A percentile compares a stretch with the other conserved stretches of the same genome.
phyloP scores from a whole-genome alignment of 2,113 vertebrate species.

The mouse (Mus musculus) region DNA sequence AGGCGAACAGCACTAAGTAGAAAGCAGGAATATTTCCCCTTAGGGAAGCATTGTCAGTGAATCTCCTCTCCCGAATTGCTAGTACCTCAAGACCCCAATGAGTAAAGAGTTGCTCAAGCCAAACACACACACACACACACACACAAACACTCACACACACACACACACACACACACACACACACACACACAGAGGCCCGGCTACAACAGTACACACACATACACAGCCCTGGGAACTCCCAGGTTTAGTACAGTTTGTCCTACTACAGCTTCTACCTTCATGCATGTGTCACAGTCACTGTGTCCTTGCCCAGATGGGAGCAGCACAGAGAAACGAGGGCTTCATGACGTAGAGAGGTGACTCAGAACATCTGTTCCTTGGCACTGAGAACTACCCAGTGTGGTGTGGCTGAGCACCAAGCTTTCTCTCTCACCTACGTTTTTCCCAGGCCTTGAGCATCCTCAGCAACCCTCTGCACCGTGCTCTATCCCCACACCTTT shows the following conservation, averaged over 20 bases:
- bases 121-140: background rate
- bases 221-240: background rate
- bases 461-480: background rate
- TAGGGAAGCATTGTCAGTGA: background rate
- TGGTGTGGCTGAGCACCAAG: background rate
- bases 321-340: background rate
- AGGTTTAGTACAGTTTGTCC: background rate
- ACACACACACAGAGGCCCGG: background rate
- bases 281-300: background rate
- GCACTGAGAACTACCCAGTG: background rate
- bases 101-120: slow-evolving; percentile 1
- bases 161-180: background rate
- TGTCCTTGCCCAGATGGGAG: background rate
- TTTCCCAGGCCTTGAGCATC: background rate
- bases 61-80: background rate
- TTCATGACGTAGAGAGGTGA: background rate
- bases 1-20: background rate
- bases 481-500: background rate
- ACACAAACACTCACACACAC: no score
- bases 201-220: background rate
- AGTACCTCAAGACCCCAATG: background rate
- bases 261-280: background rate
- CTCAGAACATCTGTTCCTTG: background rate
- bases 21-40: background rate
- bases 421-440: background rate